A percentile compares a stretch with the other conserved stretches of the same genome.
phyloP scores from a whole-genome alignment of 2,797 vertebrate species.

The Malurus leucopterus region DNA sequence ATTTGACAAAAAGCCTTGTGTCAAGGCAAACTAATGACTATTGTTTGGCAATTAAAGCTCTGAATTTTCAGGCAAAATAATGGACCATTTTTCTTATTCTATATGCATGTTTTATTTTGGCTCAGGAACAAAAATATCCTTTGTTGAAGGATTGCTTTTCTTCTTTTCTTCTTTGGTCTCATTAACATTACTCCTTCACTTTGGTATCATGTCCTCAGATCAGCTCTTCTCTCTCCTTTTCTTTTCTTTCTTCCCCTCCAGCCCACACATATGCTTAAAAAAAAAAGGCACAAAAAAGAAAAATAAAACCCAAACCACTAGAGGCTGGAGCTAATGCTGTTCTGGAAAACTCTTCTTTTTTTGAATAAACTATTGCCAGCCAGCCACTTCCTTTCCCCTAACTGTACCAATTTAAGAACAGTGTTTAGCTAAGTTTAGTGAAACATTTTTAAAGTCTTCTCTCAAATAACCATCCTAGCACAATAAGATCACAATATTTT shows the following conservation, averaged over 20 bases:
- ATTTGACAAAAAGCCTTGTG: constrained; percentile 40
- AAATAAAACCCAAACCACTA: background rate
- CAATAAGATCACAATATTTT: background rate
- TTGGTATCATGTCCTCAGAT: background rate
- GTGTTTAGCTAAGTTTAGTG: background rate
- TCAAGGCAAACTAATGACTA: constrained; percentile 21
- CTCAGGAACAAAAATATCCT: background rate
- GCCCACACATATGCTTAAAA: background rate
- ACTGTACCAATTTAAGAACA: background rate
- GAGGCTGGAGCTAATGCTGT: background rate
- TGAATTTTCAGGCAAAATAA: constrained; percentile 17
- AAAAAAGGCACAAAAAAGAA: background rate
- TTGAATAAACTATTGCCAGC: background rate
- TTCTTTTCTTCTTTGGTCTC: background rate
- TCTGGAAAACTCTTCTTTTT: background rate
- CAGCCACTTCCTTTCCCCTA: constrained; percentile 15
- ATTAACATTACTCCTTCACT: background rate
- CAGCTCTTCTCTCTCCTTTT: background rate
- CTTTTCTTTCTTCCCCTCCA: background rate
- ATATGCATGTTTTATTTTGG: background rate
- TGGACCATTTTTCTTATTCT: background rate
- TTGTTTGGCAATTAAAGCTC: constrained; percentile 40
- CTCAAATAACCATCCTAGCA: background rate
- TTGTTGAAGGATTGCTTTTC: background rate
- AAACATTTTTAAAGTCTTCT: background rate